These are phyloP conservation scores for Hemiscyllium ocellatum DNA, from an alignment of 2,113 vertebrate genomes.

Conservation along the genomic window DNA sequence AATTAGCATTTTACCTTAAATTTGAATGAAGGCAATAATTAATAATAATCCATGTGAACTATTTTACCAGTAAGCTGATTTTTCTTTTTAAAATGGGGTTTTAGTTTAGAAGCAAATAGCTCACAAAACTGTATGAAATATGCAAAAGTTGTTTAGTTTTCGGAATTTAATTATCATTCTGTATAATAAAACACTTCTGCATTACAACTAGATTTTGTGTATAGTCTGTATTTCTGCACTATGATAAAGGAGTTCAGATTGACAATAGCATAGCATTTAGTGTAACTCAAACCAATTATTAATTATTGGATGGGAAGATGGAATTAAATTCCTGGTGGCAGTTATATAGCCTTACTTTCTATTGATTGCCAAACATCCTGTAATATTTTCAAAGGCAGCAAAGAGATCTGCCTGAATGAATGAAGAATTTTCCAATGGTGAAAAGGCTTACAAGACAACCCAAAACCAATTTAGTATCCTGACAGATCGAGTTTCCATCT, in stretches of 20 bases:
- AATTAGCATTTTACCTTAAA: background rate
- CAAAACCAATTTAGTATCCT: background rate
- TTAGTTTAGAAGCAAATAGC: background rate
- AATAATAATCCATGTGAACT: background rate
- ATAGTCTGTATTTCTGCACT: background rate
- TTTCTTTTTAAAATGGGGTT: too few species aligned
- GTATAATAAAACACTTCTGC: background rate
- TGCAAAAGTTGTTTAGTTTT: background rate
- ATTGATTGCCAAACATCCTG: background rate
- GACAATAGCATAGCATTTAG: background rate
- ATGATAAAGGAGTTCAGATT: background rate
- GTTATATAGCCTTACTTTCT: background rate
- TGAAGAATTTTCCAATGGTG: background rate
- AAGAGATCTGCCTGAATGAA: background rate
- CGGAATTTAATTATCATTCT: background rate
- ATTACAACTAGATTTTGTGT: background rate
- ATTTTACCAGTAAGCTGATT: background rate
- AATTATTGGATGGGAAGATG: background rate
- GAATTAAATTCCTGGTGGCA: background rate
- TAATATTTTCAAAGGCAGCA: background rate
- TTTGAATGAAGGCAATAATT: background rate
- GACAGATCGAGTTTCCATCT: background rate
- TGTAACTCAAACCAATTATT: background rate
- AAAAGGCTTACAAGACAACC: background rate
- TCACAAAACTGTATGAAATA: background rate